Percentiles rank a stretch among this genome's conserved stretches.
Evolutionary conservation across 53 echinoderm and acorn worm genomes (phyloP).

Genomic region (Holothuria leucospilota): DNA sequence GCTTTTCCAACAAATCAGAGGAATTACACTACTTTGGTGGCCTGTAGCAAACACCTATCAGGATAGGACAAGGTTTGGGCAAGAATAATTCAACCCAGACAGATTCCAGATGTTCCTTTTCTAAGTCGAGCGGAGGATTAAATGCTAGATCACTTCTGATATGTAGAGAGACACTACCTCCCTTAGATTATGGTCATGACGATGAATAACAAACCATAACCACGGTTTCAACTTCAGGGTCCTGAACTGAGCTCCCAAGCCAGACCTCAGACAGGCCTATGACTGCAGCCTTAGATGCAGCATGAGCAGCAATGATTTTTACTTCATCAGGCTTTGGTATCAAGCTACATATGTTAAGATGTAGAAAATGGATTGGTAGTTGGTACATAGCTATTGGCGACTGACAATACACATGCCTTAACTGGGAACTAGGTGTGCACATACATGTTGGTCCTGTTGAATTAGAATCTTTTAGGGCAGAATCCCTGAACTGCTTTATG

Average conservation of each 20-base stretch:
- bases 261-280: neutral
- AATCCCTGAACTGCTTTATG: no score
- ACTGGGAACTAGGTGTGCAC: no score
- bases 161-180: neutral
- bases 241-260: neutral
- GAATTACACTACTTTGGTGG: neutral
- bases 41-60: neutral
- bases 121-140: neutral
- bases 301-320: neutral
- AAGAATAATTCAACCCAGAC: neutral
- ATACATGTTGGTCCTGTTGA: no score
- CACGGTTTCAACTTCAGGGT: neutral
- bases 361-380: neutral
- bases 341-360: neutral
- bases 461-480: no score
- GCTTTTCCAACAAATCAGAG: neutral
- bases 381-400: no score
- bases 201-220: neutral
- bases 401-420: no score
- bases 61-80: neutral
- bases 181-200: no score
- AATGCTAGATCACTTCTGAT: slow-evolving; percentile 10
- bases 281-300: neutral
- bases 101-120: neutral
- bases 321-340: neutral